phyloP scores from a whole-genome alignment of 2,113 vertebrate species.

The Rhadina sibilatrix region DNA sequence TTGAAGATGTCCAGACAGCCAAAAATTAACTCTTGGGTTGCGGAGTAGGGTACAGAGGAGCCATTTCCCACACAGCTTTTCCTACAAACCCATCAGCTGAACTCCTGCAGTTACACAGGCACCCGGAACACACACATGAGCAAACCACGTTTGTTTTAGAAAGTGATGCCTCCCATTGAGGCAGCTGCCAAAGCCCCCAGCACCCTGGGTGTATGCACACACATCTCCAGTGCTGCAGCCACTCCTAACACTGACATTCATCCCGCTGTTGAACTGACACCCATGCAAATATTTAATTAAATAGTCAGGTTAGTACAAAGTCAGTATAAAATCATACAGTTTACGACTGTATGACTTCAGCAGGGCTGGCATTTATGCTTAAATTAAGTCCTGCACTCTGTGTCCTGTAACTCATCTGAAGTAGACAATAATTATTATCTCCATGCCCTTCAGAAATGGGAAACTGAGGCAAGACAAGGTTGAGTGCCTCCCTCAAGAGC shows the following conservation, averaged over 20 bases:
- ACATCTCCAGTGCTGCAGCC: neutral
- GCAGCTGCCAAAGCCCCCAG: neutral
- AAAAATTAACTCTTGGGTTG: neutral
- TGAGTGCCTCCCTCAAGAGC: neutral
- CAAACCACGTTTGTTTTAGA: neutral
- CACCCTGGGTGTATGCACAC: no score
- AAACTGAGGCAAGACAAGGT: constrained; percentile 13
- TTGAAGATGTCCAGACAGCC: neutral
- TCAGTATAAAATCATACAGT: neutral
- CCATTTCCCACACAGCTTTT: neutral
- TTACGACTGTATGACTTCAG: neutral
- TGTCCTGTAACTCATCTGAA: neutral
- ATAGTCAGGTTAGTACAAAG: neutral
- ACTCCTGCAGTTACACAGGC: neutral
- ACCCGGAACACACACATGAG: neutral
- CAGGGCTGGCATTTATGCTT: neutral
- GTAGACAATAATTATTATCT: neutral
- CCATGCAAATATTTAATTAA: neutral
- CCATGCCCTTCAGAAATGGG: neutral
- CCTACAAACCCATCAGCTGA: neutral
- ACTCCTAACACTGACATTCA: neutral
- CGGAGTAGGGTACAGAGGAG: neutral
- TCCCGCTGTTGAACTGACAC: neutral
- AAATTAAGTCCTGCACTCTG: neutral
- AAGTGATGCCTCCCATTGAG: neutral